Evolutionary conservation across 2,113 vertebrate species (phyloP).

Genomic region (Lynx canadensis): DNA sequence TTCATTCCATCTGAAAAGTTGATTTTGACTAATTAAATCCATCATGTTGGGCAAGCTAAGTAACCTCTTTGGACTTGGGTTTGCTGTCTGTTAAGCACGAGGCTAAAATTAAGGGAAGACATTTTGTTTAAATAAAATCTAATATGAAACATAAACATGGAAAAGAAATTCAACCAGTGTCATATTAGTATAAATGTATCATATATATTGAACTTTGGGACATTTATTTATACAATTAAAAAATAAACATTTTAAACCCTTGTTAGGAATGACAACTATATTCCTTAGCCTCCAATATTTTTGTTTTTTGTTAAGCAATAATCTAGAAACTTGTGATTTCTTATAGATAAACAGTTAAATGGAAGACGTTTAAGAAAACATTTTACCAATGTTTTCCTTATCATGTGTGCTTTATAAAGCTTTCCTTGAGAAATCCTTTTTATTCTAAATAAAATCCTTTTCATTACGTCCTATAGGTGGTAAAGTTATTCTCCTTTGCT

Average conservation of each 20-base stretch:
- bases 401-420: not conserved
- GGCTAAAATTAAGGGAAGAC: not conserved
- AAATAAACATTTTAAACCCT: not conserved
- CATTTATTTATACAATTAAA: not conserved
- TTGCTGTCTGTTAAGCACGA: conserved; percentile 2
- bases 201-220: not conserved
- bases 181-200: not conserved
- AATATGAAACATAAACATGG: not conserved
- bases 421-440: not conserved
- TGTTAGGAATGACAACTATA: not conserved
- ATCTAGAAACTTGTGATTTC: not conserved
- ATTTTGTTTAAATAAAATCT: not conserved
- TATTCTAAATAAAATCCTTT: not conserved
- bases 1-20: not conserved
- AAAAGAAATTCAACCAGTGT: not conserved
- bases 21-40: not conserved
- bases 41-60: not conserved
- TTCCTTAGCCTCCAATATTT: not conserved
- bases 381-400: not conserved
- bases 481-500: not conserved
- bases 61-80: not conserved
- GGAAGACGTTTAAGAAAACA: not conserved
- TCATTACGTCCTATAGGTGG: not conserved
- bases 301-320: conserved; percentile 3
- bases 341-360: not conserved